Conservation (phyloP, 1,140 invertebrate species). For the Nebria ingens region DNA sequence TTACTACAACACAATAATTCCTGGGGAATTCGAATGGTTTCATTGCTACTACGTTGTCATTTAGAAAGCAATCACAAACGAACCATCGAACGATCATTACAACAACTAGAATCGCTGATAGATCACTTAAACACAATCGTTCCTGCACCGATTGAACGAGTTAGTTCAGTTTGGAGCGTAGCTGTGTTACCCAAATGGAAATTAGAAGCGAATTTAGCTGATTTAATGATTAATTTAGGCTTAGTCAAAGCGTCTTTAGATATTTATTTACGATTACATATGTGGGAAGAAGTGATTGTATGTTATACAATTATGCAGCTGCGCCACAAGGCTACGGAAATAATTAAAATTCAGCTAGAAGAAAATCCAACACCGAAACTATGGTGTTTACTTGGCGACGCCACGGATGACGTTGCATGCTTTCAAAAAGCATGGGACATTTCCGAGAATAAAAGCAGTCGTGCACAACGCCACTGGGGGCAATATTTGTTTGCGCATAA, state of each 20-base stretch:
- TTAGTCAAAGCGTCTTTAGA: constrained; percentile 78
- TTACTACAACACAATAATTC: constrained; percentile 47
- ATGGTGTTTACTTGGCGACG: constrained; percentile 66
- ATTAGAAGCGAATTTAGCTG: constrained; percentile 63
- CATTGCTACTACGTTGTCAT: constrained; percentile 60
- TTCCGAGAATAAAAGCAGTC: constrained; percentile 65
- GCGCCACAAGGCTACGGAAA: constrained; percentile 79
- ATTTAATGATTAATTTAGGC: constrained; percentile 69
- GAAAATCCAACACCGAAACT: constrained; percentile 75
- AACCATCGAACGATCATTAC: constrained; percentile 75
- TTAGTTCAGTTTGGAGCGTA: constrained; percentile 49
- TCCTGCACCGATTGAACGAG: constrained; percentile 36
- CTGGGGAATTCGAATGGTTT: constrained; percentile 59
- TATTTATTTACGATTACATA: constrained; percentile 63
- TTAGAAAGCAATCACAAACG: constrained; percentile 65
- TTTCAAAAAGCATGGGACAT: constrained; percentile 89
- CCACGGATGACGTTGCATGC: constrained; percentile 65
- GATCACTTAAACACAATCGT: constrained; percentile 40
- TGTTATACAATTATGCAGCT: constrained; percentile 80
- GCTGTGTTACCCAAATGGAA: constrained; percentile 62
- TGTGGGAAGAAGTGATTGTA: constrained; percentile 89
- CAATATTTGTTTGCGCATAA: constrained; percentile 65
- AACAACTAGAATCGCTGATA: constrained; percentile 73
- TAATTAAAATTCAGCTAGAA: constrained; percentile 72
- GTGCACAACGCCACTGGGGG: constrained; percentile 76